Percentiles rank a stretch among this genome's conserved stretches.
phyloP scores from a whole-genome alignment of 53 echinoderm and acorn worm species.

The Mesocentrotus franciscanus region DNA sequence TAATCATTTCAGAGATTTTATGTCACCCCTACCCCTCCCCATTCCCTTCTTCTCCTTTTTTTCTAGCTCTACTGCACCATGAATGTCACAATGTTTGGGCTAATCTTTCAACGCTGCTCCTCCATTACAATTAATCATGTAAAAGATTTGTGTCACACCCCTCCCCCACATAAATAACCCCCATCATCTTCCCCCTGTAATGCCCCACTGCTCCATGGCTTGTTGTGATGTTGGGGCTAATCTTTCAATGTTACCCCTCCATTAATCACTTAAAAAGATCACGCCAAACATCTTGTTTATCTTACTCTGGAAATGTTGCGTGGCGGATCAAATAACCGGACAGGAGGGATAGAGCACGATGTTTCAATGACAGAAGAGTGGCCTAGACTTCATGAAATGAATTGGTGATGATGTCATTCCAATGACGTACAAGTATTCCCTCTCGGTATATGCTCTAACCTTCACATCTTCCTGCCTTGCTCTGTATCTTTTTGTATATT shows the following conservation, averaged over 20 bases:
- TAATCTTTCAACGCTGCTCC: no score
- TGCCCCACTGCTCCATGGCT: not conserved
- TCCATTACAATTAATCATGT: no score
- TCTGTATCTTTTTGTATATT: not conserved
- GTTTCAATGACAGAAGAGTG: conserved; percentile 7
- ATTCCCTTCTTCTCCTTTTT: not conserved
- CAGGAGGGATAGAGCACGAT: not conserved
- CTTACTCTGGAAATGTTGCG: conserved; percentile 37
- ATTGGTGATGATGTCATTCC: conserved; percentile 33
- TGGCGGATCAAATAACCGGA: conserved; percentile 26
- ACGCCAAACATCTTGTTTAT: conserved; percentile 47
- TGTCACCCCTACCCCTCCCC: not conserved
- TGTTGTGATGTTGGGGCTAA: not conserved
- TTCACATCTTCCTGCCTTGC: not conserved
- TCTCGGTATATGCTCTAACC: not conserved
- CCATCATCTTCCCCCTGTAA: not conserved
- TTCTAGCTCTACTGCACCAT: not conserved
- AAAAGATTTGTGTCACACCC: no score
- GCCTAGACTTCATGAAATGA: conserved; percentile 40
- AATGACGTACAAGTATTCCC: conserved; percentile 49
- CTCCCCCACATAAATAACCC: not conserved
- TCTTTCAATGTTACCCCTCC: conserved; percentile 40
- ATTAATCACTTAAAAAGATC: conserved; percentile 39
- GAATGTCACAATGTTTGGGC: no score
- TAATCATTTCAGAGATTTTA: no score